These are phyloP conservation scores for Pyrgilauda ruficollis DNA, from an alignment of 2,113 vertebrate species.

Conservation along the genomic window DNA sequence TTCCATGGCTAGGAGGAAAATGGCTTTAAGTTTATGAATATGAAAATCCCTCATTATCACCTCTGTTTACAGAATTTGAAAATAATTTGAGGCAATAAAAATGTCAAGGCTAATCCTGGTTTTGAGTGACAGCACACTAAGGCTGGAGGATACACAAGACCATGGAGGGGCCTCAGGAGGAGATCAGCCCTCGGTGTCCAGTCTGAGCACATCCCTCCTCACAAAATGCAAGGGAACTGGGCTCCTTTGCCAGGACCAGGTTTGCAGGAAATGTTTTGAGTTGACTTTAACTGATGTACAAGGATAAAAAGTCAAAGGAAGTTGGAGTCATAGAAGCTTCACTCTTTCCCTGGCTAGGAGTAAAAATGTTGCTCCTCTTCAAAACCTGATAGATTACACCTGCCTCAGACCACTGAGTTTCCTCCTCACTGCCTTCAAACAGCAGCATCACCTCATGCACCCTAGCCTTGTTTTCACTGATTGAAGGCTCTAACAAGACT, in stretches of 20 bases:
- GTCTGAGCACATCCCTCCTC: fast-evolving
- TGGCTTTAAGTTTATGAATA: background rate
- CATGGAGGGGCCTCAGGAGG: fast-evolving
- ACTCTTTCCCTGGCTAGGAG: background rate
- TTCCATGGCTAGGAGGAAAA: background rate
- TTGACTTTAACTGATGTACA: background rate
- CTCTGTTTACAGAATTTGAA: background rate
- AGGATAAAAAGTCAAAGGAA: background rate
- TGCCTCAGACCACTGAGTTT: background rate
- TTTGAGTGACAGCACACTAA: background rate
- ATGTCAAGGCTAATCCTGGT: fast-evolving
- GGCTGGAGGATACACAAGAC: background rate
- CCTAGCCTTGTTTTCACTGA: background rate
- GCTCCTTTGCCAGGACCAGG: fast-evolving
- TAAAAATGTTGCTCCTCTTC: background rate
- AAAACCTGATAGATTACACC: background rate
- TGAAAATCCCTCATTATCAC: background rate
- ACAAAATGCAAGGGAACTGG: fast-evolving
- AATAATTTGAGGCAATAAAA: background rate
- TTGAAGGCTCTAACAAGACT: background rate
- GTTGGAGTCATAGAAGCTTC: background rate
- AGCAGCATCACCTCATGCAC: background rate
- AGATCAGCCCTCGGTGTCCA: background rate
- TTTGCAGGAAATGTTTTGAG: background rate
- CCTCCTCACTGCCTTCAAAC: fast-evolving